Evolutionary conservation across 1,140 invertebrate species (phyloP), one percentile per base, ranked within the genome.

Genomic region (Calephelis virginiensis): DNA sequence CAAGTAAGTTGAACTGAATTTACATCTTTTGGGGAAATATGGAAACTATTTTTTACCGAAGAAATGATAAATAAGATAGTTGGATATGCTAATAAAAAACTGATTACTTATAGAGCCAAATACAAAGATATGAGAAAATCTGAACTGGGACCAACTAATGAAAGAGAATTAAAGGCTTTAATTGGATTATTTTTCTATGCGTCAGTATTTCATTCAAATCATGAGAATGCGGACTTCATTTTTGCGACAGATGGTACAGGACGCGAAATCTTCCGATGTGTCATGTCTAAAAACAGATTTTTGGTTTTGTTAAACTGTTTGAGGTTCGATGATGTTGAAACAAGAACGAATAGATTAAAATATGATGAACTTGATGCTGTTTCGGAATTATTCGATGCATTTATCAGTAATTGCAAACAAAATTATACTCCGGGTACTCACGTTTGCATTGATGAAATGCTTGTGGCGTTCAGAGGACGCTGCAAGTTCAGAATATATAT

Each of bases 401-500:
- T 90, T 74, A 70, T 91, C n/a, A 17, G 49, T n/a, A 83, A 89
- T 70, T 84, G 69, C 69, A 65, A 81, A 61, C 37, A 63, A 62
- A 59, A 60, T 14, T 75, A 64, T 59, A 70, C 48, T 38, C 61
- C 48, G 6, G 64, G 64, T 50, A 47, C 66, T 43, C 48, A 70
- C 48, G 11, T 46, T 43, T 68, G 64, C 17, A 77, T 91, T 14
- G 91, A 92, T 74, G 89, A 92, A 78, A 89, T 85, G 74, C 64
- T 92, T 9, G 67, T 83, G 14, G 63, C 71, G 28, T 91, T 88
- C 69, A 68, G 78, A 68, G 88, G 90, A n/a, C 67, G 79, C 49
- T 92, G 85, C 69, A 63, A 50, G 14, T 92, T 92, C 66, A 73
- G 75, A 60, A 72, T 88, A 13, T 92, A 92, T 71, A 91, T 93